These are phyloP conservation scores for Sinotaia quadrata DNA, from an alignment of 2,888 invertebrate genomes.

Conservation along the genomic window DNA sequence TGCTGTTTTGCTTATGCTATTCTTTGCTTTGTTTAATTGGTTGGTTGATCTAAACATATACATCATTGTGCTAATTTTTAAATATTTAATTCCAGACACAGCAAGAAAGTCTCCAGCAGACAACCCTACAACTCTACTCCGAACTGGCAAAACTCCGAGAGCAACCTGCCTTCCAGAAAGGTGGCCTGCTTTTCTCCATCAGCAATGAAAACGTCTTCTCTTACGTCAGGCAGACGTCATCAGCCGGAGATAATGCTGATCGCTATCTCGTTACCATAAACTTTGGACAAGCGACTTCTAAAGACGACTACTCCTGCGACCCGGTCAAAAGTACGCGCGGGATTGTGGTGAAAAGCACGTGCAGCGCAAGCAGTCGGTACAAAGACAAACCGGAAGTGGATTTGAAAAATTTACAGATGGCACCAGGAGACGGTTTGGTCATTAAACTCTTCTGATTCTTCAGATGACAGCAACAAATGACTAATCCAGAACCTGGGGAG, in stretches of 20 bases:
- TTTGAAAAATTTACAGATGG: neutral
- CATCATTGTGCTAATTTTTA: neutral
- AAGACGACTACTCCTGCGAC: slow-evolving; percentile 36
- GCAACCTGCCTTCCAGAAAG: slow-evolving; percentile 32
- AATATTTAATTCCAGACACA: slow-evolving; percentile 23
- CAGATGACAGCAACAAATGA: neutral
- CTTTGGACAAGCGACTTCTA: slow-evolving; percentile 31
- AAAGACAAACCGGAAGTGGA: slow-evolving; percentile 18
- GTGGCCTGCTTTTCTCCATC: slow-evolving; percentile 38
- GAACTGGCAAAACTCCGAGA: slow-evolving; percentile 30
- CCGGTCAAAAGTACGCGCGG: slow-evolving; percentile 20
- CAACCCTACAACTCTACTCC: slow-evolving; percentile 32
- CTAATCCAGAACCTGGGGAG: neutral
- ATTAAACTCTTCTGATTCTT: neutral
- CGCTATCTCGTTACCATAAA: slow-evolving; percentile 34
- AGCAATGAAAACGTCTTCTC: slow-evolving; percentile 50
- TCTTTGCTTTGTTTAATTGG: too few species aligned
- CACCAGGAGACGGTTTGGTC: slow-evolving; percentile 22
- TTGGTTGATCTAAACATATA: too few species aligned
- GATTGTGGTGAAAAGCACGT: slow-evolving; percentile 26
- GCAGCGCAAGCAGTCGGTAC: slow-evolving; percentile 5
- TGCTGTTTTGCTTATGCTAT: too few species aligned
- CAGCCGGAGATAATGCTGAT: neutral
- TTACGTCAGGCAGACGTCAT: slow-evolving; percentile 39
- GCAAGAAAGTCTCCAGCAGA: slow-evolving; percentile 15